Base-by-base conservation (phyloP, 2,797 vertebrate species). In the Erethizon dorsatum region DNA sequence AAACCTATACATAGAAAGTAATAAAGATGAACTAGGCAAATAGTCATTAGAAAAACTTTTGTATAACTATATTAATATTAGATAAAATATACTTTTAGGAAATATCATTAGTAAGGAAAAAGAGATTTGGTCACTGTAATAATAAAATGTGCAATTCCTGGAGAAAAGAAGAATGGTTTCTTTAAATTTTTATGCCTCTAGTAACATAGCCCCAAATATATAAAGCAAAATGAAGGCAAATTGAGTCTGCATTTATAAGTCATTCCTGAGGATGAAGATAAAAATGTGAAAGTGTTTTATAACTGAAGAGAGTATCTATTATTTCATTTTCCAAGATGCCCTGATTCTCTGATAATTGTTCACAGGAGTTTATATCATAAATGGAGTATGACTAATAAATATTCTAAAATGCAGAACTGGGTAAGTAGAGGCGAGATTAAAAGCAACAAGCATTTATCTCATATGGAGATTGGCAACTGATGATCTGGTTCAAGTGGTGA, bases 281-380 rank as follows among this genome's bases (percentile, higher is more conserved):
- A 90, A 96, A 91, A 83, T 93, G 56, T 83, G 41, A 94, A 95
- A 93, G 67, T 96, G 50, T 17, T 96, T 90, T 94, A 59, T 71
- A 94, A 93, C 33, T 93, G 31, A 95, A 88, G 6, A 93, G 37
- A 78, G 63, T 93, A 92, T 82, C 50, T 69, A 84, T 69, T 82
- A n/a, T 82, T 96, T 87, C 77, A 56, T 73, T 31, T 88, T 94
- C 57, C 22, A 31, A 90, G 31, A 86, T 83, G 37, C 52, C 33
- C 22, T 78, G 37, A 37, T 95, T 96, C 93, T 93, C 56, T 93
- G 59, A 79, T 84, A 84, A 90, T 52, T 90, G 20, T 85, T 94
- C 45, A 59, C 15, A 96, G 59, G 26, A 86, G 73, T 95, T 90
- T 92, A 47, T 93, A 82, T 94, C 56, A 94, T 56, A 96, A 94